These are phyloP conservation scores for Menidia menidia DNA, from an alignment of 2,797 vertebrate species.

Conservation along the genomic window DNA sequence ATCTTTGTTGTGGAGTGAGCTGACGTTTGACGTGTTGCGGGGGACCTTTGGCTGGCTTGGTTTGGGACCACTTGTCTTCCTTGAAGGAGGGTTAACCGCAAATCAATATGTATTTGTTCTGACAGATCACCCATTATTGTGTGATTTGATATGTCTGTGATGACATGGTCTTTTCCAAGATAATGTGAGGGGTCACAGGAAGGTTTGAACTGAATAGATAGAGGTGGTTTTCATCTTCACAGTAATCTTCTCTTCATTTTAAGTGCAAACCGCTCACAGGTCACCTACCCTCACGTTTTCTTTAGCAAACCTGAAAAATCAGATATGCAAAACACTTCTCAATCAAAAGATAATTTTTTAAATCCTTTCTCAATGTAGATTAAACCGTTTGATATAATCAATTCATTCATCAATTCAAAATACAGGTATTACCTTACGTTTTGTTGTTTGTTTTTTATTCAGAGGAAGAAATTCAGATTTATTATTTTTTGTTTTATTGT, in stretches of 20 bases:
- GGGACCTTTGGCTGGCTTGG: constrained; percentile 13
- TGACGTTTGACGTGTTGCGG: constrained; percentile 2
- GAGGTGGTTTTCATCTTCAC: background rate
- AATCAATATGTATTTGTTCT: constrained; percentile 18
- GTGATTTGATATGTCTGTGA: background rate
- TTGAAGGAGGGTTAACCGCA: background rate
- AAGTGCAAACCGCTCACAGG: background rate
- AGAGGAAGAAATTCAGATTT: too few species aligned
- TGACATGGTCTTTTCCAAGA: background rate
- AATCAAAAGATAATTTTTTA: too few species aligned
- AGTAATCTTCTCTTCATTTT: background rate
- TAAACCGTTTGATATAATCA: too few species aligned
- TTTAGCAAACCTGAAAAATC: too few species aligned
- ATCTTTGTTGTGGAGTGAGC: background rate
- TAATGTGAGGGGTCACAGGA: background rate
- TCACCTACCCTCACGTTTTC: too few species aligned
- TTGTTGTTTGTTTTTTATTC: too few species aligned
- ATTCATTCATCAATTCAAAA: too few species aligned
- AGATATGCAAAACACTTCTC: too few species aligned
- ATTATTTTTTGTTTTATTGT: too few species aligned
- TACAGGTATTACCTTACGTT: too few species aligned
- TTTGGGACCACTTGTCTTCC: constrained; percentile 1
- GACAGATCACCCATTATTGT: constrained; percentile 4
- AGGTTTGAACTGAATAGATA: background rate
- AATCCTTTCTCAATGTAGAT: too few species aligned